A percentile compares a stretch with the other conserved stretches of the same genome.
These are phyloP conservation scores for Carassius gibelio DNA, from an alignment of 2,113 vertebrate genomes.

Conservation along the genomic window DNA sequence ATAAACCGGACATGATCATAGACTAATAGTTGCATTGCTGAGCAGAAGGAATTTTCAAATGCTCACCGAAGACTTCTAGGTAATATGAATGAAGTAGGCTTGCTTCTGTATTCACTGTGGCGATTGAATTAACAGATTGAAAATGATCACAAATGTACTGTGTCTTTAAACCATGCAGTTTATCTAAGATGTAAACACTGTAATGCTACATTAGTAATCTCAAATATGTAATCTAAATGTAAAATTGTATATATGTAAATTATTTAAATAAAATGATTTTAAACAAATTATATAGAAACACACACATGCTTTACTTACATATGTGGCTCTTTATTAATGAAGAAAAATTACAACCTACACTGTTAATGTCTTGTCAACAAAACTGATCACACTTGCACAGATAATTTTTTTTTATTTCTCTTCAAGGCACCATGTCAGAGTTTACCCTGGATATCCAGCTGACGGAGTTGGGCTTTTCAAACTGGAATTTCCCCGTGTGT, in stretches of 20 bases:
- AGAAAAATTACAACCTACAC: neutral
- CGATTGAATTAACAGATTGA: neutral
- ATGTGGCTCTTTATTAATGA: neutral
- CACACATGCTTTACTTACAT: neutral
- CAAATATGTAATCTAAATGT: neutral
- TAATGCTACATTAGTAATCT: neutral
- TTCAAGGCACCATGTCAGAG: constrained; percentile 69
- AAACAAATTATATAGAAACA: neutral
- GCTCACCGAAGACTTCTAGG: neutral
- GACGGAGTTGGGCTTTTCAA: constrained; percentile 73
- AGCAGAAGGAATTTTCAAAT: constrained; percentile 1
- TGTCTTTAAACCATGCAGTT: neutral
- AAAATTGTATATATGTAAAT: neutral
- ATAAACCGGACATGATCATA: neutral
- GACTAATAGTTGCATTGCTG: neutral
- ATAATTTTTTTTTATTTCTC: neutral
- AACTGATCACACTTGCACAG: neutral
- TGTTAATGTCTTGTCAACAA: neutral
- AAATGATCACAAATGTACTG: neutral
- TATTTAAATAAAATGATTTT: neutral
- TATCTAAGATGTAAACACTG: neutral
- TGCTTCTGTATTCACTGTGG: neutral
- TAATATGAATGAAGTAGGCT: neutral
- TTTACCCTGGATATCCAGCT: constrained; percentile 78
- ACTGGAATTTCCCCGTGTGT: constrained; percentile 50